Percentiles rank a stretch among this genome's conserved stretches.
Conservation (phyloP, 2,113 vertebrate species). For the Rhagologus leucostigma region DNA sequence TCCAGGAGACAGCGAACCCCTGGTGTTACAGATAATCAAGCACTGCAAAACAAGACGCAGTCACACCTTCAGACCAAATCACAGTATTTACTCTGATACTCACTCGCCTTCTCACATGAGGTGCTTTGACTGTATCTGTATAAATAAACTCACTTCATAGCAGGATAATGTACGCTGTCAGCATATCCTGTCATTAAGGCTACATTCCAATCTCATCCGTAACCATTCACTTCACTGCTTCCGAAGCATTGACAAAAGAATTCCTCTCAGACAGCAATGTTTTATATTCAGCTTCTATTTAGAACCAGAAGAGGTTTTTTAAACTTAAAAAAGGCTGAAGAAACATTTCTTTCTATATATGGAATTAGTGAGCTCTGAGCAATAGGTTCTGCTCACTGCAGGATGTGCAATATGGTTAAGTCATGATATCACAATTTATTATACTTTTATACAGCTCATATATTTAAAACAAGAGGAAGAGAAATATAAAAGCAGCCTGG, state of each 20-base stretch:
- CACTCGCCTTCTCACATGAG: background rate
- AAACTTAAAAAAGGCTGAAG: background rate
- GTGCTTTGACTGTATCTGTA: background rate
- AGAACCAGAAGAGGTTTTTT: background rate
- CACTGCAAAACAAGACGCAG: background rate
- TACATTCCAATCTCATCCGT: background rate
- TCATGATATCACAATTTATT: background rate
- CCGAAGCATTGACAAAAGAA: background rate
- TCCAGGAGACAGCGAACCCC: fast-evolving
- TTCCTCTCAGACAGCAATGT: background rate
- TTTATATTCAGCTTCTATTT: background rate
- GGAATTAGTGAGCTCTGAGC: background rate
- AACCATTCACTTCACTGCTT: background rate
- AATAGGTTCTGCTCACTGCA: background rate
- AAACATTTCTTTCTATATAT: background rate
- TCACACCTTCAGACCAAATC: background rate
- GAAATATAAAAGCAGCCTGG: background rate
- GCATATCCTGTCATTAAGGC: background rate
- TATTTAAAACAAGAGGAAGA: background rate
- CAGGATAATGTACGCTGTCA: background rate
- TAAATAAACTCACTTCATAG: background rate
- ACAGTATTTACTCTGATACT: background rate
- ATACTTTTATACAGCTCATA: background rate
- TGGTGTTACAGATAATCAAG: background rate
- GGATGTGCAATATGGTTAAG: background rate